These are phyloP conservation scores for Enteromius viviparus DNA, from an alignment of 2,797 vertebrate species.

Conservation along the genomic window DNA sequence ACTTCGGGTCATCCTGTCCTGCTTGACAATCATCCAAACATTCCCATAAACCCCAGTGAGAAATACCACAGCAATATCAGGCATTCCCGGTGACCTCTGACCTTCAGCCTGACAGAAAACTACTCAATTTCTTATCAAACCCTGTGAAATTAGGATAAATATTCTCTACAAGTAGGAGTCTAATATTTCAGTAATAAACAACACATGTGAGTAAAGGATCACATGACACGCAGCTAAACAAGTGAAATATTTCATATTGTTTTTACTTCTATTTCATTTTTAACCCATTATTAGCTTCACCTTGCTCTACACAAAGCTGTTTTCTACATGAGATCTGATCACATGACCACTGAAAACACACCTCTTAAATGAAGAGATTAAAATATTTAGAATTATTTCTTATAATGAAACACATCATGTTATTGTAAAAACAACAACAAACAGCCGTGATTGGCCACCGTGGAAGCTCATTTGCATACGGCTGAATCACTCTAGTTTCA, in stretches of 20 bases:
- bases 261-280: background rate
- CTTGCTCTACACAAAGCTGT: background rate
- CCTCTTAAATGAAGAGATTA: too few species aligned
- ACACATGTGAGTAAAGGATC: too few species aligned
- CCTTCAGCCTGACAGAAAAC: background rate
- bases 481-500: background rate
- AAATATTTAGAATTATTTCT: too few species aligned
- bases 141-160: background rate
- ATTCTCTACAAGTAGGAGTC: background rate
- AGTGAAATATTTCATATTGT: background rate
- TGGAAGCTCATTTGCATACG: too few species aligned
- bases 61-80: background rate
- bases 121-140: background rate
- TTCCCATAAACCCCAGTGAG: constrained; percentile 29
- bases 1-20: background rate
- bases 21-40: constrained; percentile 11
- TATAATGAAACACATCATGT: too few species aligned
- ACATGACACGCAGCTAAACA: background rate
- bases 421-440: too few species aligned
- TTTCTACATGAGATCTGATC: background rate
- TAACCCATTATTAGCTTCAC: background rate
- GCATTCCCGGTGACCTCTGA: constrained; percentile 2
- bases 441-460: too few species aligned
- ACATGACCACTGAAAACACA: too few species aligned
- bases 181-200: too few species aligned